Conservation (phyloP, 2,888 invertebrate genomes). For the Nebria salina region DNA sequence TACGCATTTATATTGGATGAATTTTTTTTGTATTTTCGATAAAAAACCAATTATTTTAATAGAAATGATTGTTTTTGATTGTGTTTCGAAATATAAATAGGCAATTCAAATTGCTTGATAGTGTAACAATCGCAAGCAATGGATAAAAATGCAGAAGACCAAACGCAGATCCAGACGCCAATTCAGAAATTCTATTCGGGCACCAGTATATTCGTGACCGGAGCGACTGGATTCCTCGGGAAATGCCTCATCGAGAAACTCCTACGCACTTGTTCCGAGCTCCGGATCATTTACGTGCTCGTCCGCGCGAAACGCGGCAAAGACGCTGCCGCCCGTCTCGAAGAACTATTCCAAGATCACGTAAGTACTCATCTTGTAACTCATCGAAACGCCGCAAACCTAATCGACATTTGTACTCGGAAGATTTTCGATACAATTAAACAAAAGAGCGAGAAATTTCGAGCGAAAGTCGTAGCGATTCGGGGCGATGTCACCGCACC, state of each 20-base stretch:
- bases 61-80: neutral
- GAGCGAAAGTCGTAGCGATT: conserved; percentile 75
- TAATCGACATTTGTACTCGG: neutral
- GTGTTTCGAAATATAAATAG: neutral
- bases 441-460: conserved; percentile 67
- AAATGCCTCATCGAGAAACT: conserved; percentile 41
- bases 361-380: conserved; percentile 58
- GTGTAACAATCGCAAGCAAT: neutral
- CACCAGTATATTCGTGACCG: conserved; percentile 28
- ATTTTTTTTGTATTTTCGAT: neutral
- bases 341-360: conserved; percentile 67
- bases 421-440: conserved; percentile 57
- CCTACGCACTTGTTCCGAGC: conserved; percentile 64
- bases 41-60: neutral
- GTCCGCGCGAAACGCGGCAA: conserved; percentile 69
- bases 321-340: conserved; percentile 61
- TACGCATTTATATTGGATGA: neutral
- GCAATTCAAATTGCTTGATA: neutral
- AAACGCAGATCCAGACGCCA: conserved; percentile 20
- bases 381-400: neutral
- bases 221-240: conserved; percentile 40
- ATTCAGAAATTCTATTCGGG: conserved; percentile 32
- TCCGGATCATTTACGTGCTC: conserved; percentile 65
- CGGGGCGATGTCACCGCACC: conserved; percentile 74
- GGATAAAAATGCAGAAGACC: conserved; percentile 12